Evolutionary conservation across 2,888 invertebrate genomes (phyloP), one percentile per base, ranked within the genome.

Genomic region (Drosophila anceps): DNA sequence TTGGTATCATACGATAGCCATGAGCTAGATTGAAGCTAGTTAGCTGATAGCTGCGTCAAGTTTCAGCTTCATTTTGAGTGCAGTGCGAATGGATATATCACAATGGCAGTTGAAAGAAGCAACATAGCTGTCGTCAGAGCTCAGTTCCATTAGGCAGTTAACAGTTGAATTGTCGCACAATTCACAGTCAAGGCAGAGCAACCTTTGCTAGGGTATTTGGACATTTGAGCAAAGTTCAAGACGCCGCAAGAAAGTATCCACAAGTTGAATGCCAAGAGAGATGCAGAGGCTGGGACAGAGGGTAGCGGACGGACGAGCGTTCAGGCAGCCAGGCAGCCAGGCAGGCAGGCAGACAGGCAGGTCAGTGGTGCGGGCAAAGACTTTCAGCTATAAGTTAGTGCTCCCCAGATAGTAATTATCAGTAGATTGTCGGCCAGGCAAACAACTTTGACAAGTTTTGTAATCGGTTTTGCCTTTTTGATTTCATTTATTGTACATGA

Each of bases 341-440:
- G 10, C 15, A 5, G 46, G 18, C n/a, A n/a, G n/a, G 20, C 50
- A 50, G 35, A 27, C 15, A 10, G 46, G 10, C 15, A 5, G 46
- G 18, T 37, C 27, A 8, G 7, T 33, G 50, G 51, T 20, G 39
- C 39, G 51, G 20, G 54, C 54, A 62, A 69, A 29, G 73, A 57
- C 61, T 59, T 35, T 20, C 50, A 51, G 75, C 71, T 75, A 87
- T 85, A 88, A 84, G 84, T 88, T 87, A 90, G 86, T 85, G 79
- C 73, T 87, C 86, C 86, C 90, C 81, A 85, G 86, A 85, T 88
- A 88, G 90, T 88, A 90, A 87, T 87, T 87, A 90, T 87, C 88
- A 84, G 80, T 80, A 79, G 86, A 88, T 85, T 88, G 86, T 88
- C 73, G 82, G 74, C 69, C 76, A 74, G 79, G 64, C 65, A 72